Conservation (phyloP, 2,113 vertebrate genomes). For the Urocolius indicus region DNA sequence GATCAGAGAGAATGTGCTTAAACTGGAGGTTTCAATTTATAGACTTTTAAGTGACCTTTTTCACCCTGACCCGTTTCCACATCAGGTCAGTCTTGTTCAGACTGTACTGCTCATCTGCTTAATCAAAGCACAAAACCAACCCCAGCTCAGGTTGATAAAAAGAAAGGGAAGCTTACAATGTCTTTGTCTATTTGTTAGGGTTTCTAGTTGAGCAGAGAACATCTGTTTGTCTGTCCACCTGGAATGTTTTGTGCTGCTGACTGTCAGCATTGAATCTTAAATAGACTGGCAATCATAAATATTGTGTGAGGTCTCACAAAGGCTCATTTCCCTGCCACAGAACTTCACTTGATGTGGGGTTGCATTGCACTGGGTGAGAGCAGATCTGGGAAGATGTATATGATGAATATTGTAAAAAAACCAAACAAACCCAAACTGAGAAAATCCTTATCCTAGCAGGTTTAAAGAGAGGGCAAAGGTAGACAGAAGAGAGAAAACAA, state of each 20-base stretch:
- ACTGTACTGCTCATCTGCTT: background rate
- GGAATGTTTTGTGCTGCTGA: background rate
- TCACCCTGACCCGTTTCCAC: background rate
- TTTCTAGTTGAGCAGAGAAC: background rate
- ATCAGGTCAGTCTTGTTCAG: background rate
- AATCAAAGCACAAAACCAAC: background rate
- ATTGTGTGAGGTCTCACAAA: background rate
- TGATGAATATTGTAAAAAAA: accelerated
- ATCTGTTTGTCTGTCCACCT: background rate
- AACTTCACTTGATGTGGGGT: background rate
- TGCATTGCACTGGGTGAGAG: background rate
- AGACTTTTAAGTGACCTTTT: background rate
- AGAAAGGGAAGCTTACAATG: background rate
- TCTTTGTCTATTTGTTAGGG: background rate
- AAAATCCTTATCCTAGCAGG: background rate
- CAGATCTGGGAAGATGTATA: background rate
- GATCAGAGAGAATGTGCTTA: background rate
- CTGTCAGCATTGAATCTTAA: background rate
- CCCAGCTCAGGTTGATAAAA: background rate
- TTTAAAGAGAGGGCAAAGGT: background rate
- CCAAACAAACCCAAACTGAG: background rate
- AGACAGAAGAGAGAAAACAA: background rate
- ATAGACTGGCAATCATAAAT: background rate
- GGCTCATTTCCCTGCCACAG: background rate
- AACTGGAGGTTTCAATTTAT: background rate